Evolutionary conservation across 2,797 vertebrate genomes (phyloP).

Genomic region (Cyprinodon diabolis): DNA sequence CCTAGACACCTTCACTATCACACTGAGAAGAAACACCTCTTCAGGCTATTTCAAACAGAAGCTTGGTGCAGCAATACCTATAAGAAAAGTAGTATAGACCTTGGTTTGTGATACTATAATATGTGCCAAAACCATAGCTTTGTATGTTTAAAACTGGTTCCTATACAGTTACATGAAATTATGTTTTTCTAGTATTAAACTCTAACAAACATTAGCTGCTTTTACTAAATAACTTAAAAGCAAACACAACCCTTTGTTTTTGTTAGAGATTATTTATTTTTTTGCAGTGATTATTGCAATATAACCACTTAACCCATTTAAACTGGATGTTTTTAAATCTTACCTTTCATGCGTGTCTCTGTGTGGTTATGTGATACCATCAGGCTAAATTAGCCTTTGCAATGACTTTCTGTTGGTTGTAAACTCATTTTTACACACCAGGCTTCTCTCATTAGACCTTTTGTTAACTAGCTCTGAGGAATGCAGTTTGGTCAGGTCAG

Average conservation of each 20-base stretch:
- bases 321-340: not conserved
- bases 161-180: not conserved
- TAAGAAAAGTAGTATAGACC: too few species aligned
- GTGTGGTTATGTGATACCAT: not conserved
- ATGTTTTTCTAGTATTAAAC: not conserved
- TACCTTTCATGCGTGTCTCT: not conserved
- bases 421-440: slow-evolving; percentile 69
- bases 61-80: too few species aligned
- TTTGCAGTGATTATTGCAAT: slow-evolving; percentile 5
- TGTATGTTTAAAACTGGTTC: not conserved
- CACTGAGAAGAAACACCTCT: too few species aligned
- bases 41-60: too few species aligned
- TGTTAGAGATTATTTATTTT: not conserved
- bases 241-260: not conserved
- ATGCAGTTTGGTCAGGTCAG: slow-evolving; percentile 75
- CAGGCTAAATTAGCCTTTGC: slow-evolving; percentile 11
- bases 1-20: too few species aligned
- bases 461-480: slow-evolving; percentile 79
- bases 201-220: too few species aligned
- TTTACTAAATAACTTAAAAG: not conserved
- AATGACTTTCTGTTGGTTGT: slow-evolving; percentile 36
- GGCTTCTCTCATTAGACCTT: slow-evolving; percentile 66
- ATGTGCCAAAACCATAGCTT: not conserved
- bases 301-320: slow-evolving; percentile 1
- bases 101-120: not conserved